These are phyloP conservation scores for Stomorhina lunata DNA, from an alignment of 2,888 invertebrate species.

Conservation along the genomic window DNA sequence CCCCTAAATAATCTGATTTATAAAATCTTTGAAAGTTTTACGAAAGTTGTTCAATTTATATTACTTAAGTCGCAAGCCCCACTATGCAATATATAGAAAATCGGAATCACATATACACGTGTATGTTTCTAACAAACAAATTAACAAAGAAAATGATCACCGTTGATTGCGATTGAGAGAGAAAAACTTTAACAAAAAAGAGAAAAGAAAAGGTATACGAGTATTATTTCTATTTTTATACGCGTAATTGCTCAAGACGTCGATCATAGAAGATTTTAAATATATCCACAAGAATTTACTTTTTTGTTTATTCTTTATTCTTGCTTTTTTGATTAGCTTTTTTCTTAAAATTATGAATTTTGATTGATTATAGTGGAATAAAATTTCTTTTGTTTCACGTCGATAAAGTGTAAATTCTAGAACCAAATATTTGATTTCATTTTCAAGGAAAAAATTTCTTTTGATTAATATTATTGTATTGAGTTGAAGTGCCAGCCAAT, in stretches of 20 bases:
- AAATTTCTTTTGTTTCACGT: background rate
- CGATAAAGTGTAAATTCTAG: background rate
- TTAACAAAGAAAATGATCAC: background rate
- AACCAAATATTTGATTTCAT: too few relatives aligned
- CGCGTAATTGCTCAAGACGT: conserved; percentile 37
- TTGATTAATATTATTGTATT: too few relatives aligned
- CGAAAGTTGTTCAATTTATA: too few relatives aligned
- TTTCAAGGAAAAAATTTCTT: too few relatives aligned
- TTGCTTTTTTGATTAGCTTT: background rate
- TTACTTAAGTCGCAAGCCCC: too few relatives aligned
- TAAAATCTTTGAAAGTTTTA: too few relatives aligned
- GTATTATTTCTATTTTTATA: conserved; percentile 51
- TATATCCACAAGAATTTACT: too few relatives aligned
- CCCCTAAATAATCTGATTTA: too few relatives aligned
- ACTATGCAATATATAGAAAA: too few relatives aligned
- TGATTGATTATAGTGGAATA: conserved; percentile 17
- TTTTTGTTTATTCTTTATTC: background rate
- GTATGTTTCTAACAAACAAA: conserved; percentile 9
- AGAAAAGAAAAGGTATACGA: conserved; percentile 32
- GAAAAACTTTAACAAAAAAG: too few relatives aligned
- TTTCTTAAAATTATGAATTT: background rate
- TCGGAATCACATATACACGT: conserved; percentile 1
- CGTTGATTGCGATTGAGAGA: background rate
- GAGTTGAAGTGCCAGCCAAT: background rate
- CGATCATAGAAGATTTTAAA: too few relatives aligned